Conservation (phyloP, 2,888 invertebrate species). For the Tanytarsus gracilentus region DNA sequence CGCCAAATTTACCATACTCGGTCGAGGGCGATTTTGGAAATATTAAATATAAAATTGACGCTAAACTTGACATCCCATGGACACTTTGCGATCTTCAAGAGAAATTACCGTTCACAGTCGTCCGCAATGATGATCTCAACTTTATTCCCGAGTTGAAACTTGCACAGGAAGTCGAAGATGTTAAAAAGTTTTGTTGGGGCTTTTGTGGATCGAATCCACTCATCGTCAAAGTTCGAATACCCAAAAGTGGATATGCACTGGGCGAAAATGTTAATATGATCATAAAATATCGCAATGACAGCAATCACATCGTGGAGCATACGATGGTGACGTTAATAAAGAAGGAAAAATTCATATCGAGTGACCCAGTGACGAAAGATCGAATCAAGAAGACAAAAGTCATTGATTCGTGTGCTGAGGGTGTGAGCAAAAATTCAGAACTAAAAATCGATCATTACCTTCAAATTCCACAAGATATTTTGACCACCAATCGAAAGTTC, state of each 20-base stretch:
- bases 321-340: background rate
- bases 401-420: background rate
- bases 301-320: background rate
- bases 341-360: background rate
- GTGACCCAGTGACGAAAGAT: constrained; percentile 2
- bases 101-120: constrained; percentile 66
- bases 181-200: constrained; percentile 29
- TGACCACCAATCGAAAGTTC: background rate
- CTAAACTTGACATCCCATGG: constrained; percentile 51
- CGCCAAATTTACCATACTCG: constrained; percentile 46
- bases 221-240: background rate
- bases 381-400: background rate
- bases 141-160: constrained; percentile 32
- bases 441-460: constrained; percentile 1
- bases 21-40: constrained; percentile 46
- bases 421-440: background rate
- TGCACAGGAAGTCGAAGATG: constrained; percentile 32
- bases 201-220: constrained; percentile 22
- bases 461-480: constrained; percentile 7
- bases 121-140: constrained; percentile 70
- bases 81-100: constrained; percentile 46
- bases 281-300: constrained; percentile 6
- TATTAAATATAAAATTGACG: constrained; percentile 51
- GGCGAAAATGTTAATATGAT: constrained; percentile 1
- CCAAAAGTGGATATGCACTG: constrained; percentile 9